Base-by-base conservation (phyloP, 2,888 invertebrate genomes). In the Drosophila kambysellisi region DNA sequence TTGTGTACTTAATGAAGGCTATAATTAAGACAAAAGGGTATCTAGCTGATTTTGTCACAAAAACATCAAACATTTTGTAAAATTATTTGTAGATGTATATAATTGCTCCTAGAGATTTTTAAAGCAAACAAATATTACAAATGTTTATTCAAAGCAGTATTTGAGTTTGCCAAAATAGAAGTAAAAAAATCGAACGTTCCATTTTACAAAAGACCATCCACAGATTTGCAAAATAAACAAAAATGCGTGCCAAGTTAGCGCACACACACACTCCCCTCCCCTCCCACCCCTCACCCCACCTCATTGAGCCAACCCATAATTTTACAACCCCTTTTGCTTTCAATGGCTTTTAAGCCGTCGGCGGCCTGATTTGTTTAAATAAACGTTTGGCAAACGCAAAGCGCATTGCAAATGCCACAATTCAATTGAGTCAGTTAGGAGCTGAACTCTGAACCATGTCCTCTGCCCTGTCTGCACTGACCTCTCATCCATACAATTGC, bases 161-260 rank as follows among this genome's bases (percentile, higher is more conserved):
- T 66, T 57, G 56, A 54, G 43, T 29, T 39, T 76, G 80, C 70
- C 67, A 76, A 68, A 72, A 37, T 8, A 39, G 9, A 57, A 33
- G 12, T 7, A 52, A 50, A 33, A 17, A 32, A 71, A 71, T 50
- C 35, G 33, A 62, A 54, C 9, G 20, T 15, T 8, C 37, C 57
- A 56, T 52, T 54, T 41, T 58, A n/a, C 33, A 53, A 61, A 66
- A 32, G 41, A 53, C 50, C 51, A 64, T 39, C 33, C 43, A 56
- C 69, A 71, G 77, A 81, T 83, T 83, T 64, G 81, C 81, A 81
- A 81, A 71, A 74, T 74, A 83, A 83, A 77, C 69, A 81, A n/a
- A 52, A 66, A 59, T 64, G 70, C 65, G 69, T 74, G 81, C 74
- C 81, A 74, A 81, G 35, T 66, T 11, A 17, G 29, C 20, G 39